These are phyloP conservation scores for Morus bassanus DNA, from an alignment of 2,797 vertebrate species.

Conservation along the genomic window DNA sequence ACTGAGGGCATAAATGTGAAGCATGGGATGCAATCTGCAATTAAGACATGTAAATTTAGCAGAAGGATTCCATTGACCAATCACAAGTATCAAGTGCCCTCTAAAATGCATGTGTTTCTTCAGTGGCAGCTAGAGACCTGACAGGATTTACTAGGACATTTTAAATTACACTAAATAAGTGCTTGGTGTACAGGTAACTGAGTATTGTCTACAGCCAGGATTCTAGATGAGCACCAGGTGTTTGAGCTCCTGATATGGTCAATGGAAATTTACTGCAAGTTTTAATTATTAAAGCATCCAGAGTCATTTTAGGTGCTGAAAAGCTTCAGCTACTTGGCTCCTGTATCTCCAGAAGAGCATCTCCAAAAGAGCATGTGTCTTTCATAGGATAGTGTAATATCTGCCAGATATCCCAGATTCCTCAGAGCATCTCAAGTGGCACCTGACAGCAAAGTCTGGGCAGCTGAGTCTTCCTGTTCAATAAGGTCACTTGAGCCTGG, in stretches of 20 bases:
- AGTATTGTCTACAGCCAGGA: not conserved
- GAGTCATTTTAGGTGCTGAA: not conserved
- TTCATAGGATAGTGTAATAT: not conserved
- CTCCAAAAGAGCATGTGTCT: not conserved
- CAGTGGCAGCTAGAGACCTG: not conserved
- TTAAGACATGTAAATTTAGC: not conserved
- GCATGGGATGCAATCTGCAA: not conserved
- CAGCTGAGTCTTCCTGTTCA: not conserved
- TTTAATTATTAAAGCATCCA: not conserved
- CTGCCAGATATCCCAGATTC: not conserved
- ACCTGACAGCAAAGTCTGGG: not conserved
- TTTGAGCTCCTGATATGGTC: not conserved
- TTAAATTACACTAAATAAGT: not conserved
- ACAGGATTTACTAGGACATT: not conserved
- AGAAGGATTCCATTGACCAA: not conserved
- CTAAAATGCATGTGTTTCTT: not conserved
- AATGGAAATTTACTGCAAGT: not conserved
- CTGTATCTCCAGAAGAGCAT: not conserved
- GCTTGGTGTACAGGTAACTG: not conserved
- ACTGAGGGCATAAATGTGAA: not conserved
- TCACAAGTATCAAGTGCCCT: not conserved
- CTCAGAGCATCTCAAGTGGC: not conserved
- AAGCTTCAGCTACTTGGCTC: not conserved
- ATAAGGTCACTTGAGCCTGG: not conserved
- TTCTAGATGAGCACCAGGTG: not conserved